Percentiles rank a stretch among this genome's conserved stretches.
These are phyloP conservation scores for Grallaria varia DNA, from an alignment of 2,113 vertebrate genomes.

Conservation along the genomic window DNA sequence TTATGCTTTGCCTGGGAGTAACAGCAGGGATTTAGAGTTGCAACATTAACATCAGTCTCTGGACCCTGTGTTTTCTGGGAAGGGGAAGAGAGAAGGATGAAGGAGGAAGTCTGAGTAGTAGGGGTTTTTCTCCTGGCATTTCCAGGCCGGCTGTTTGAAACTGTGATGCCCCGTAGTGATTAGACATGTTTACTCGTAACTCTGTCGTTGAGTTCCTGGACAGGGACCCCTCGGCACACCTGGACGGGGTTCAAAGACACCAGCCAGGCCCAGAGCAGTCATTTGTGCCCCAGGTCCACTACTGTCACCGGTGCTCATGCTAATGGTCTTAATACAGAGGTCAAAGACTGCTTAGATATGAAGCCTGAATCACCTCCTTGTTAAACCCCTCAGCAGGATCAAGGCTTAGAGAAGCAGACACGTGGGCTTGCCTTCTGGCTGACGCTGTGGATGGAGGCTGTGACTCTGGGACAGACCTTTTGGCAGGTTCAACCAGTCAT, in stretches of 20 bases:
- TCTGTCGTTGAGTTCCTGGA: fast-evolving
- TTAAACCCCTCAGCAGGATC: constrained; percentile 60
- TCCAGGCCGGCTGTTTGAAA: neutral
- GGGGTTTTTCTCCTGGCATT: neutral
- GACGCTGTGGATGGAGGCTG: neutral
- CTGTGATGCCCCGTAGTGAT: neutral
- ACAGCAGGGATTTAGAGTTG: neutral
- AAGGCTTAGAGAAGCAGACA: constrained; percentile 43
- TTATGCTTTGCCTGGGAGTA: neutral
- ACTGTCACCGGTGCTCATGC: fast-evolving
- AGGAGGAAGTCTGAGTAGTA: neutral
- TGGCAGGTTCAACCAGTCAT: fast-evolving
- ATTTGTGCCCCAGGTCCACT: neutral
- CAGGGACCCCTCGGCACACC: too few species aligned
- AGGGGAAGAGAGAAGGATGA: neutral
- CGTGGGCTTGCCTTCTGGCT: constrained; percentile 37
- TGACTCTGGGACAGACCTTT: neutral
- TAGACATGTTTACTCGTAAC: neutral
- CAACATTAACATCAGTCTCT: neutral
- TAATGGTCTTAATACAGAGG: constrained; percentile 40
- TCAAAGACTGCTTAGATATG: constrained; percentile 58
- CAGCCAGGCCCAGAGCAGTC: fast-evolving
- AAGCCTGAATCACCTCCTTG: constrained; percentile 48
- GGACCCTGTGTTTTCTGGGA: neutral
- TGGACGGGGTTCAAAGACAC: neutral